A percentile compares a stretch with the other conserved stretches of the same genome.
Conservation (phyloP, 2,888 invertebrate species). For the Lithophane ornitopus region DNA sequence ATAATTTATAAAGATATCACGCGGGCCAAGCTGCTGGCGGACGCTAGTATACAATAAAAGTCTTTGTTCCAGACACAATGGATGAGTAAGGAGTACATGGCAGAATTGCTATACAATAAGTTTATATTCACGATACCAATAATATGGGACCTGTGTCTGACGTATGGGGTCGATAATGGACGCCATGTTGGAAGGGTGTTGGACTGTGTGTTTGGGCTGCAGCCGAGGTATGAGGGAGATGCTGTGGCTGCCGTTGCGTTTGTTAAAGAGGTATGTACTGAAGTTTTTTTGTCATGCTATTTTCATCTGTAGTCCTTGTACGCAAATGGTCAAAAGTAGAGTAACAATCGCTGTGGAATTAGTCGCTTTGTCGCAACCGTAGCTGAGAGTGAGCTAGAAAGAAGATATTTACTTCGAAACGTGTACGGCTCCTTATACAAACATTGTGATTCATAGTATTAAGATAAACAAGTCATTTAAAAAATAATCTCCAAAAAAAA, state of each 20-base stretch:
- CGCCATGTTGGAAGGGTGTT: constrained; percentile 92
- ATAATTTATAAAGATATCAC: no score
- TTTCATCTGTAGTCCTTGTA: background rate
- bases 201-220: constrained; percentile 91
- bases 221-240: constrained; percentile 93
- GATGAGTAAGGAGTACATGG: constrained; percentile 92
- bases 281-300: background rate
- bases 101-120: constrained; percentile 94
- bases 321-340: background rate
- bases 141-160: constrained; percentile 94
- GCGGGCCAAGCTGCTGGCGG: no score
- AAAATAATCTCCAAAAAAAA: no score
- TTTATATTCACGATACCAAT: constrained; percentile 96
- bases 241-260: constrained; percentile 88
- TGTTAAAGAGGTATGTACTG: constrained; percentile 85
- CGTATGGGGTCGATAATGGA: constrained; percentile 93
- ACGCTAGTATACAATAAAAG: no score
- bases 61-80: constrained; percentile 86
- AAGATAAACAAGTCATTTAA: no score
- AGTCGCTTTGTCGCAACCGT: no score
- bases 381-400: no score
- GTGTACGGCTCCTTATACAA: no score
- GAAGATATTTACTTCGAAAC: no score
- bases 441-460: no score
- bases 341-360: background rate